These are phyloP conservation scores for Cyclophora punctaria DNA, from an alignment of 2,888 invertebrate genomes.

Conservation along the genomic window DNA sequence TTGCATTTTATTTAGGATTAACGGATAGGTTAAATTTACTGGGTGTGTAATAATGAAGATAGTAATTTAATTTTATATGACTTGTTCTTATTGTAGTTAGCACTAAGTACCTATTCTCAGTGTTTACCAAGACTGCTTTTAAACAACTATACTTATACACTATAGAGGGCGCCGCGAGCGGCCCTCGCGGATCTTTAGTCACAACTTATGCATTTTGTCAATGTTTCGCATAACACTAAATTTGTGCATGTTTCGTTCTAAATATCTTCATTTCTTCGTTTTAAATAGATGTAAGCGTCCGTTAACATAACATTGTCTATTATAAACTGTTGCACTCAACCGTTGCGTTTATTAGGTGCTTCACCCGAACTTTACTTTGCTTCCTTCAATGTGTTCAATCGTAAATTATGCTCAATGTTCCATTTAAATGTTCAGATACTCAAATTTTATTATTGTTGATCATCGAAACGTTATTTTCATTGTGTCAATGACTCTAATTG, in stretches of 20 bases:
- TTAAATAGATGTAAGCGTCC: slow-evolving; percentile 45
- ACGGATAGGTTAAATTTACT: slow-evolving; percentile 45
- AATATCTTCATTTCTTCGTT: slow-evolving; percentile 44
- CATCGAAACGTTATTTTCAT: slow-evolving; percentile 15
- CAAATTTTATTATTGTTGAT: slow-evolving; percentile 21
- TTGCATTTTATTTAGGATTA: slow-evolving; percentile 72
- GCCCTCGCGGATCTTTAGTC: slow-evolving; percentile 61
- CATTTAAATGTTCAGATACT: slow-evolving; percentile 34
- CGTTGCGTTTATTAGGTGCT: slow-evolving; percentile 32
- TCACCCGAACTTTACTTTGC: slow-evolving; percentile 43
- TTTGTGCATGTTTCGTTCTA: slow-evolving; percentile 47
- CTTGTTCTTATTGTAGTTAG: slow-evolving; percentile 61
- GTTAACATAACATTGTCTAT: slow-evolving; percentile 15
- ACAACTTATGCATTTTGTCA: slow-evolving; percentile 71
- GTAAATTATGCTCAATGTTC: slow-evolving; percentile 62
- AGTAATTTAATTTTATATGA: slow-evolving; percentile 66
- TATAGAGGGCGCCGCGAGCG: slow-evolving; percentile 43
- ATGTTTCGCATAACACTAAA: slow-evolving; percentile 56
- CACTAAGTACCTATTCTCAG: slow-evolving; percentile 72
- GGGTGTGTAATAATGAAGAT: slow-evolving; percentile 60
- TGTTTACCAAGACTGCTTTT: slow-evolving; percentile 75
- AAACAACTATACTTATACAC: slow-evolving; percentile 67
- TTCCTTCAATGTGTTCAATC: slow-evolving; percentile 67
- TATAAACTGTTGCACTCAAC: slow-evolving; percentile 13
- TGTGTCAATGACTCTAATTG: slow-evolving; percentile 9